Evolutionary conservation across 1,140 invertebrate genomes (phyloP).

Genomic region (Tribolium madens): DNA sequence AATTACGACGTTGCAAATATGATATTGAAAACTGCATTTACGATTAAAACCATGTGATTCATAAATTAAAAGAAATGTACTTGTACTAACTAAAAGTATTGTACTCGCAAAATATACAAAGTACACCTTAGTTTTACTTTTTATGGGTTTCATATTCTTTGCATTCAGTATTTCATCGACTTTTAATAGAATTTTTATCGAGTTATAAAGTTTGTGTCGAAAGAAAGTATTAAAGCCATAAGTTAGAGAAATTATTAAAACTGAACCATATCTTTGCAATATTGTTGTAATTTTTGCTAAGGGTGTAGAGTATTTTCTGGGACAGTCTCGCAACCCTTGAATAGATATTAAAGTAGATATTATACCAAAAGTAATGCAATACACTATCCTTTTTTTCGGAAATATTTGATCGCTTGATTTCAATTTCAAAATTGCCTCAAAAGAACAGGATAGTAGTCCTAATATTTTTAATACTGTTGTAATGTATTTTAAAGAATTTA

Average conservation of each 20-base stretch:
- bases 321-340: neutral
- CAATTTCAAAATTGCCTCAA: neutral
- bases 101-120: neutral
- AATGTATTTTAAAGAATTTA: neutral
- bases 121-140: neutral
- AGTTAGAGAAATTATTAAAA: neutral
- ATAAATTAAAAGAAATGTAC: neutral
- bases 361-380: neutral
- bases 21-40: neutral
- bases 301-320: neutral
- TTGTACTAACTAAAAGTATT: neutral
- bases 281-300: constrained; percentile 9
- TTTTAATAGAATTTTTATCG: neutral
- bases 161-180: neutral
- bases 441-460: neutral
- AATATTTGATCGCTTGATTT: neutral
- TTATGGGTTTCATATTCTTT: neutral
- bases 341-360: neutral
- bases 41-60: neutral
- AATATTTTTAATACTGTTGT: neutral
- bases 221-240: neutral
- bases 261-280: neutral
- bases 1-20: neutral
- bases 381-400: neutral
- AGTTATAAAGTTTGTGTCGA: neutral